Conservation (phyloP, 2,888 invertebrate species). For the Heteromurus nitidus region DNA sequence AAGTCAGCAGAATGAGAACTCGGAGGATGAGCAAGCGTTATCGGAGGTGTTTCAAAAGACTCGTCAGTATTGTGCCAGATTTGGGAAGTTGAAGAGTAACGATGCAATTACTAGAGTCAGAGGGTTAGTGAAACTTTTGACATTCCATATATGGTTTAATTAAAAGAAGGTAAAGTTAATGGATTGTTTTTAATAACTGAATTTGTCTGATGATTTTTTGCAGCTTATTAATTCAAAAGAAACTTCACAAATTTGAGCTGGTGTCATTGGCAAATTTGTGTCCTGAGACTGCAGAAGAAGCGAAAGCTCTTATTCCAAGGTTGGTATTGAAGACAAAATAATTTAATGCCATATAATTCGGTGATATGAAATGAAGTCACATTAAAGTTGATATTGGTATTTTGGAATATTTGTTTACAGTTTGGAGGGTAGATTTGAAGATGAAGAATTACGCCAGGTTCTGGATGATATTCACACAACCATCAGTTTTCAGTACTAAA, state of each 20-base stretch:
- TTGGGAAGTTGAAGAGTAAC: slow-evolving; percentile 97
- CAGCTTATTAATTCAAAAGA: slow-evolving; percentile 94
- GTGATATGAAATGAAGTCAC: background rate
- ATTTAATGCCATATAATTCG: background rate
- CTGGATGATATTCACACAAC: slow-evolving; percentile 99
- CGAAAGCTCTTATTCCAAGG: slow-evolving; percentile 96
- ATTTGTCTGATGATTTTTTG: no score
- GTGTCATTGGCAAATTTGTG: slow-evolving; percentile 98
- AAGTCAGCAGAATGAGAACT: slow-evolving; percentile 97
- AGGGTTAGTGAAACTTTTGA: slow-evolving; percentile 80
- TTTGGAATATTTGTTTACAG: slow-evolving; percentile 76
- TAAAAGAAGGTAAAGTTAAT: background rate
- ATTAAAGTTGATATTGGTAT: no score
- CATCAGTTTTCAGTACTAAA: slow-evolving; percentile 92
- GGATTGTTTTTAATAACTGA: no score
- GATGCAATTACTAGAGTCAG: slow-evolving; percentile 97
- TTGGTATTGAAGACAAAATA: slow-evolving; percentile 69
- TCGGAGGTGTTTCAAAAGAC: slow-evolving; percentile 99
- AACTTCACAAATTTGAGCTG: slow-evolving; percentile 97
- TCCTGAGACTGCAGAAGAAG: slow-evolving; percentile 98
- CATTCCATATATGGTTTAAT: background rate
- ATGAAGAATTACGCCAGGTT: slow-evolving; percentile 96
- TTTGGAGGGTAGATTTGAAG: slow-evolving; percentile 96
- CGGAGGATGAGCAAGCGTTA: slow-evolving; percentile 98
- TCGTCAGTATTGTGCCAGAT: slow-evolving; percentile 94